Evolutionary conservation across 2,113 vertebrate genomes (phyloP), one percentile per base, ranked within the genome.

Genomic region (Pygoscelis antarcticus): DNA sequence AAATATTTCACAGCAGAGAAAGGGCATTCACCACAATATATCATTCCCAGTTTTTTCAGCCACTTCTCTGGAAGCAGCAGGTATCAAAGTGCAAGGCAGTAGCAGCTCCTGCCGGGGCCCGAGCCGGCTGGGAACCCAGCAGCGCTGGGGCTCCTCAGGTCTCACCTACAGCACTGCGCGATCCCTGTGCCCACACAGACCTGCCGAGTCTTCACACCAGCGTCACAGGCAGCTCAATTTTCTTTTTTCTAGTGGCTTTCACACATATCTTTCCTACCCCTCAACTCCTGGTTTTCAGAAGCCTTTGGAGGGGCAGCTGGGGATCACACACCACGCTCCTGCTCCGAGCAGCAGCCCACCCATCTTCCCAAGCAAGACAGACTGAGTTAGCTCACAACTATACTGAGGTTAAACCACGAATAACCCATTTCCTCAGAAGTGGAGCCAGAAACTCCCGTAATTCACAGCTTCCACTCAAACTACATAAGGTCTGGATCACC

Each of bases 131-230:
- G 34, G 62, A 30, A 6, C 26, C 19, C n/a, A 2, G 27, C 3
- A 0, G 16, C 5, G 20, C 10, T 40, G 12, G 3, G 9, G 77
- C 44, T 72, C 51, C 34, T 15, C 42, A 2, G 75, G 36, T 29
- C 57, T 23, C 57, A 6, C 55, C 89, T 15, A 4, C 34, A n/a
- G 68, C 68, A 4, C 46, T 0, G 4, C 0, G 9, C 1, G 8
- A 57, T 4, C 60, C 82, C 78, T 4, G 18, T 3, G 23, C 16
- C 71, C 27, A 7, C 47, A 4, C 15, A 7, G 40, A 22, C 25
- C 47, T 3, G 30, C 7, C 0, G 0, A 7, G 7, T 3, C 66
- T 5, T 16, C n/a, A 1, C 40, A 11, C 11, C 74, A 34, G 18
- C 14, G 1, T 1, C 64, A 11, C 18, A 1, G 13, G 11, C 7